phyloP scores from a whole-genome alignment of 2,113 vertebrate species.

The Carlito syrichta region DNA sequence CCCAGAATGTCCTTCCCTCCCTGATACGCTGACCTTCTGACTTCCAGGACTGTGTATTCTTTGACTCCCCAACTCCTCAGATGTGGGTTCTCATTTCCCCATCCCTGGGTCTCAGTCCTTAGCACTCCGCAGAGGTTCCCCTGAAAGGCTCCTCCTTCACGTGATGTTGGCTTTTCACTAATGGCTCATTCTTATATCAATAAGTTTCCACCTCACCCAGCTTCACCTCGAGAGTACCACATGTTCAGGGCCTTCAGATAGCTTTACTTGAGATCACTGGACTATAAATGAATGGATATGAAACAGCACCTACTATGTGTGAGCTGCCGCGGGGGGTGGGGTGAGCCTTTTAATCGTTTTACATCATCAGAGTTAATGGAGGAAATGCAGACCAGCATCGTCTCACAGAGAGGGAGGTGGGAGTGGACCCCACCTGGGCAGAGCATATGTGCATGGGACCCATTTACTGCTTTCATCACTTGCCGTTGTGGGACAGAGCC shows the following conservation, averaged over 20 bases:
- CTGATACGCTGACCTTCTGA: not conserved
- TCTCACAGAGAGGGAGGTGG: constrained; percentile 69
- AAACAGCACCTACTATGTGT: constrained; percentile 57
- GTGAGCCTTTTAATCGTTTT: constrained; percentile 23
- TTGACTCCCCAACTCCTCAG: not conserved
- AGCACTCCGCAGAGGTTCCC: not conserved
- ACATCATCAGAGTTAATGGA: constrained; percentile 65
- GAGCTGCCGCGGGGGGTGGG: not conserved
- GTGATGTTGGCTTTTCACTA: not conserved
- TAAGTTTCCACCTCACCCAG: not conserved
- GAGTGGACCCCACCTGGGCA: constrained; percentile 81
- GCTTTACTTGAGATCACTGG: not conserved
- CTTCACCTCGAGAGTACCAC: not conserved
- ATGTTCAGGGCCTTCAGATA: not conserved
- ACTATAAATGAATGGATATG: not conserved
- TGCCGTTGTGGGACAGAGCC: constrained; percentile 86
- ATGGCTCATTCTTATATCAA: not conserved
- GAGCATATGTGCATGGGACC: constrained; percentile 88
- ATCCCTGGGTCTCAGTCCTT: not conserved
- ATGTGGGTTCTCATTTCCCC: not conserved
- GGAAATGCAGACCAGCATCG: constrained; percentile 68
- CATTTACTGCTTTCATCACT: constrained; percentile 95
- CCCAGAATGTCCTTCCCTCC: not conserved
- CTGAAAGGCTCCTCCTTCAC: not conserved
- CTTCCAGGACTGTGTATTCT: not conserved